A percentile compares a stretch with the other conserved stretches of the same genome.
Conservation (phyloP, 2,797 vertebrate species). For the Cyprinodon diabolis region DNA sequence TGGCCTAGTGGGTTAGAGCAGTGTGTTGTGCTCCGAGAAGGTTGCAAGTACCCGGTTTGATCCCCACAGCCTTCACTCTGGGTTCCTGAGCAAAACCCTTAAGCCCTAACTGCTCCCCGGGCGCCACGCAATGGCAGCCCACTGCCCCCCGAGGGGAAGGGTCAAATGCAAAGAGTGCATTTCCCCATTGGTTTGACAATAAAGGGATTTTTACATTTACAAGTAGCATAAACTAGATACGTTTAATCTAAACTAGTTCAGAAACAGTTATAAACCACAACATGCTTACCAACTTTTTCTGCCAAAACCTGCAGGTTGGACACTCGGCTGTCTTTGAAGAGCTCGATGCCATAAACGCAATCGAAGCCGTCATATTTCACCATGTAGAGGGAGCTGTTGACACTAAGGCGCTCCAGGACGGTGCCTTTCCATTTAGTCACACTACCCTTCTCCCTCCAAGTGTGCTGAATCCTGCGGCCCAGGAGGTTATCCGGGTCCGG, state of each 20-base stretch:
- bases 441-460: constrained; percentile 84
- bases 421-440: constrained; percentile 87
- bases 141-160: too few species aligned
- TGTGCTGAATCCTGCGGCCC: constrained; percentile 84
- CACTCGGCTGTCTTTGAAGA: constrained; percentile 84
- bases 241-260: background rate
- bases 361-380: constrained; percentile 88
- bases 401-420: constrained; percentile 82
- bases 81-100: too few species aligned
- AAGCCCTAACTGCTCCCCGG: too few species aligned
- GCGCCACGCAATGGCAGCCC: too few species aligned
- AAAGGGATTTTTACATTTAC: too few species aligned
- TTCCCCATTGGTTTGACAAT: too few species aligned
- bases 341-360: constrained; percentile 86
- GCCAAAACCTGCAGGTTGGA: constrained; percentile 82
- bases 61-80: too few species aligned
- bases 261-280: background rate
- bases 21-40: too few species aligned
- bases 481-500: constrained; percentile 83
- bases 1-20: too few species aligned
- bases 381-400: constrained; percentile 84
- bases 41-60: too few species aligned
- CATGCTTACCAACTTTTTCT: constrained; percentile 84
- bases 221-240: background rate
- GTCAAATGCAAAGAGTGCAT: too few species aligned